phyloP scores from a whole-genome alignment of 2,797 vertebrate genomes.

The Premnoplex brunnescens region DNA sequence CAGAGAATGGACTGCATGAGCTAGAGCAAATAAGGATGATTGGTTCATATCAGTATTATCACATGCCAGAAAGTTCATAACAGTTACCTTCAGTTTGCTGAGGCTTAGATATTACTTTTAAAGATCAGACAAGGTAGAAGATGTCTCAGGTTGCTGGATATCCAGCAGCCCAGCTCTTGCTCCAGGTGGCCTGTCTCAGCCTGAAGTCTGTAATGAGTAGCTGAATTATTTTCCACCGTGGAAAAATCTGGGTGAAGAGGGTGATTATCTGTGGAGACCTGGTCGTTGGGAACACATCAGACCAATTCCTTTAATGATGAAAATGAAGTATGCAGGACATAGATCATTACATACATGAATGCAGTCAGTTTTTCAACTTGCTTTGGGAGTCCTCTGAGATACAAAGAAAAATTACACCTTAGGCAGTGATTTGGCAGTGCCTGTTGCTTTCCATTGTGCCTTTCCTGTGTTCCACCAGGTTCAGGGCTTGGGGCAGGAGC shows the following conservation, averaged over 20 bases:
- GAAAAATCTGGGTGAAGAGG: neutral
- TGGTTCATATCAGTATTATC: neutral
- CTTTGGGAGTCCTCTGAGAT: neutral
- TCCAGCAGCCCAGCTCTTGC: neutral
- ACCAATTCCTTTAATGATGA: neutral
- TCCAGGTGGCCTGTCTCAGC: neutral
- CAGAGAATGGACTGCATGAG: neutral
- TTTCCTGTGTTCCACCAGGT: neutral
- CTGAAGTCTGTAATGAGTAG: neutral
- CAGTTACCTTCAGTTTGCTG: neutral
- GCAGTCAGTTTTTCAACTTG: neutral
- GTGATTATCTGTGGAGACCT: neutral
- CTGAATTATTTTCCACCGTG: neutral
- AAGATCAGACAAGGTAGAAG: neutral
- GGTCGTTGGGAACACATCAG: neutral
- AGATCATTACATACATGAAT: neutral
- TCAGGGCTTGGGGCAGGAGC: neutral
- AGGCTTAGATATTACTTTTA: neutral
- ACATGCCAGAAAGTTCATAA: neutral
- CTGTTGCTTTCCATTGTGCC: neutral
- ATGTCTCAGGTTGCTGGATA: neutral
- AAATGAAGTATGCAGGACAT: accelerated
- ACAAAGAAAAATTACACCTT: neutral
- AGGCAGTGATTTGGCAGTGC: neutral
- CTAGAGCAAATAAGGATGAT: neutral